A percentile compares a stretch with the other conserved stretches of the same genome.
These are phyloP conservation scores for Macrophya annulata DNA, from an alignment of 2,888 invertebrate genomes.

Conservation along the genomic window DNA sequence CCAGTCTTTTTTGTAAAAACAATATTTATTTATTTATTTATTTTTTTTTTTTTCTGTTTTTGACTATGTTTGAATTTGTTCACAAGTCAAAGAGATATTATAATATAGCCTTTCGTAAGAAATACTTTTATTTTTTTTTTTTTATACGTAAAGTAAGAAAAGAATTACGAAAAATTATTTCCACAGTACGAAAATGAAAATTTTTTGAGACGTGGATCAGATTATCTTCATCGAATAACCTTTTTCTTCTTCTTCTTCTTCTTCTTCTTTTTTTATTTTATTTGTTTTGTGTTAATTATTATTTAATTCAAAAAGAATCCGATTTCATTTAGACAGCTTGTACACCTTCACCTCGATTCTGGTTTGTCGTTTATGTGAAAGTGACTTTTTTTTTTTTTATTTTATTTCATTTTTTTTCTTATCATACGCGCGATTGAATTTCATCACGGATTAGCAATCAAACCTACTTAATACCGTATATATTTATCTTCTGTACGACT, in stretches of 20 bases:
- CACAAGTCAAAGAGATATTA: not conserved
- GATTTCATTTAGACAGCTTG: not conserved
- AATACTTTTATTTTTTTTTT: not conserved
- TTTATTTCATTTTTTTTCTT: slow-evolving; percentile 12
- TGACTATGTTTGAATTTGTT: not conserved
- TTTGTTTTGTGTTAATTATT: not conserved
- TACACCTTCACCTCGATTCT: slow-evolving; percentile 24
- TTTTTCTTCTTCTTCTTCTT: not conserved
- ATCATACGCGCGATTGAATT: not conserved
- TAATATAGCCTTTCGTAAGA: not conserved
- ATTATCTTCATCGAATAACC: not conserved
- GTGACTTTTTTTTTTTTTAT: not conserved
- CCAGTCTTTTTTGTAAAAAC: no score
- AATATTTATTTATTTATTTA: no score
- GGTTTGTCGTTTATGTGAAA: slow-evolving; percentile 12
- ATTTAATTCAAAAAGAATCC: not conserved
- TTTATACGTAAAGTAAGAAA: not conserved
- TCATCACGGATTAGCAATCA: slow-evolving; percentile 3
- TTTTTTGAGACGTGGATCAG: not conserved
- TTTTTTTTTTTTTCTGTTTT: not conserved
- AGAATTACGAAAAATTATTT: not conserved
- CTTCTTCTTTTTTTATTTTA: not conserved
- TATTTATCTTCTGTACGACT: not conserved
- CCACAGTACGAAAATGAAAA: not conserved
- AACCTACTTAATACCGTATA: not conserved